Base-by-base conservation (phyloP, 2,113 vertebrate species). In the Eptesicus fuscus region DNA sequence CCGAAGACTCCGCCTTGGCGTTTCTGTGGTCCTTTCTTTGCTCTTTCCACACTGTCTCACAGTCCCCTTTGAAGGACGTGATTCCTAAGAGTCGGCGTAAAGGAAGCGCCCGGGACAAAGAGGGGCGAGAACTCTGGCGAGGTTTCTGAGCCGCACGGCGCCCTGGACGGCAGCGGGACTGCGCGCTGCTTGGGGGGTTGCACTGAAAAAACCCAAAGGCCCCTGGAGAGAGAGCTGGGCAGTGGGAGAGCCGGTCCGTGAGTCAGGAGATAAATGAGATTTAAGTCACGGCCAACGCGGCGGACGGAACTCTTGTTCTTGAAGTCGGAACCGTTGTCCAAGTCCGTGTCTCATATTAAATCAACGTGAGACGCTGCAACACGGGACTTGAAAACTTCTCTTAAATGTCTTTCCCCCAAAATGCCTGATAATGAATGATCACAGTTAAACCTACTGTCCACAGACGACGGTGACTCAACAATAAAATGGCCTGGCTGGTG, bases 31-130 rank as follows among this genome's bases (percentile, higher is more conserved):
- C 9, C 25, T 28, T 83, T 82, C 94, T 9, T 3, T 18, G 80
- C 65, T 17, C 14, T 49, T 13, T 18, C n/a, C 63, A 51, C 4
- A 65, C 0, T 20, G 14, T 56, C 32, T 96, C 7, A 56, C 42
- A 7, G n/a, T 42, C 88, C 91, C 7, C 63, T 91, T 53, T 83
- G 91, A 79, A 79, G 92, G 40, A 30, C 84, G 80, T 87, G 37
- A 73, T 97, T 97, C 95, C 67, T 89, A 23, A 74, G 56, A 59
- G 40, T 79, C 44, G 12, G 6, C 65, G 25, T 83, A 89, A 87
- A 22, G 32, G 47, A 83, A 78, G 14, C 17, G 56, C 28, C 25
- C 25, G 17, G 0, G 1, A 35, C 30, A 28, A 35, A 88, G 61
- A 16, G n/a, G n/a, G 12, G 6, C 37, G 2, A 83, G 40, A 49